Base-by-base conservation (phyloP, 2,797 vertebrate species). In the Lemur catta region DNA sequence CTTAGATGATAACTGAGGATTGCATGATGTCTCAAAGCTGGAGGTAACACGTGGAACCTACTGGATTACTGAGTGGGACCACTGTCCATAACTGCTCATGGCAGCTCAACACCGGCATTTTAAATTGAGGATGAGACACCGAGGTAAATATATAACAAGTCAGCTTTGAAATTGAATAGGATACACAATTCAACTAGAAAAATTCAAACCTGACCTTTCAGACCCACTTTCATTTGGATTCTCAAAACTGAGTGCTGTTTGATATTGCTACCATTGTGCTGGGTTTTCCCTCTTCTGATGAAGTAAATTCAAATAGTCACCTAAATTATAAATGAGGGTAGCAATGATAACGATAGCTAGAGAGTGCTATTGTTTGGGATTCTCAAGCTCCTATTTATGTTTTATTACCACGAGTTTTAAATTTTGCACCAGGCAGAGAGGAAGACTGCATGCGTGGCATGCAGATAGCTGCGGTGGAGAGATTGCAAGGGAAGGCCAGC, bases 401-500 rank as follows among this genome's bases (percentile, higher is more conserved):
- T 89, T 95, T 94, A 72, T 94, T 82, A 43, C 85, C 28, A 94
- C 18, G 24, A 30, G 67, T 63, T 92, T 67, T 46, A 50, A 35
- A 57, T 75, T 95, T 61, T 78, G 52, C 88, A 46, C 20, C 13
- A 38, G 90, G 84, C 46, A 96, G 57, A 69, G 57, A 69, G 97
- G 59, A 20, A 94, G 80, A 26, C 86, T 33, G 87, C 46, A 59
- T 89, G 38, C 6, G 59, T 95, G 48, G 9, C 46, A 5, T 14
- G 9, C 0, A 4, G 89, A 65, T 86, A 72, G 46, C 89, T 97
- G 59, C n/a, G 63, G 52, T 33, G 76, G 88, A 92, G 93, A 94
- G 97, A 95, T 74, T 94, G 89, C 95, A 92, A 93, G 89, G 78
- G 89, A 76, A 41, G 65, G 90, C 35, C 71, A 10, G 65, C 89